These are phyloP conservation scores for Glomeris marginata DNA, from an alignment of 2,888 invertebrate genomes.

Conservation along the genomic window DNA sequence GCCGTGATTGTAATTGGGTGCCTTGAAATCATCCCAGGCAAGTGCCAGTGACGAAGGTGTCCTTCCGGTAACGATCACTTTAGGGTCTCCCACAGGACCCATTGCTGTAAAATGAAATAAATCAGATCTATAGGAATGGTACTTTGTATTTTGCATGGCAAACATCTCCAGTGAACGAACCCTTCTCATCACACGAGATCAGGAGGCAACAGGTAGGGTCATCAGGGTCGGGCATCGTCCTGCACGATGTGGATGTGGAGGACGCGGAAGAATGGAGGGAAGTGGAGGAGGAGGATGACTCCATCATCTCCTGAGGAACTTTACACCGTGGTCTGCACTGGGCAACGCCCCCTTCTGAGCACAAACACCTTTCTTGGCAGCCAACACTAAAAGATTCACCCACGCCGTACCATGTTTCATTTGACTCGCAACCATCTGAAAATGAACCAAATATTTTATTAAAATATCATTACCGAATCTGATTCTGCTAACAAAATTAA, in stretches of 20 bases:
- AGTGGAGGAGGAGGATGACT: too few species aligned
- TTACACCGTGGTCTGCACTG: constrained; percentile 47
- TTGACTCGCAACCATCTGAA: constrained; percentile 11
- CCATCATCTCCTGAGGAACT: too few species aligned
- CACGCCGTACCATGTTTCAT: constrained; percentile 12
- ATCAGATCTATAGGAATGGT: too few species aligned
- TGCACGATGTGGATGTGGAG: too few species aligned
- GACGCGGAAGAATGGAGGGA: too few species aligned
- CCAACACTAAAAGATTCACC: constrained; percentile 65
- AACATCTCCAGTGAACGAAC: too few species aligned
- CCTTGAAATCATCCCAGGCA: constrained; percentile 27
- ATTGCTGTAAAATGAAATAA: constrained; percentile 4
- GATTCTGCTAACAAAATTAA: too few species aligned
- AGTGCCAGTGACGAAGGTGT: constrained; percentile 22
- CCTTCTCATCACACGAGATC: too few species aligned
- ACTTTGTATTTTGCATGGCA: too few species aligned
- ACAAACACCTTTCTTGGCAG: constrained; percentile 62
- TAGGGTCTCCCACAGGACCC: constrained; percentile 16
- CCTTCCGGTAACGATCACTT: constrained; percentile 23
- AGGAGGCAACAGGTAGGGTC: background rate
- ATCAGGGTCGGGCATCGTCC: background rate
- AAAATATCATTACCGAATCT: too few species aligned
- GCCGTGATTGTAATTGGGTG: constrained; percentile 20
- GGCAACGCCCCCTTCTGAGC: constrained; percentile 45
- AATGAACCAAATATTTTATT: too few species aligned